These are phyloP conservation scores for Palloptera scutellata DNA, from an alignment of 2,888 invertebrate genomes.

Conservation along the genomic window DNA sequence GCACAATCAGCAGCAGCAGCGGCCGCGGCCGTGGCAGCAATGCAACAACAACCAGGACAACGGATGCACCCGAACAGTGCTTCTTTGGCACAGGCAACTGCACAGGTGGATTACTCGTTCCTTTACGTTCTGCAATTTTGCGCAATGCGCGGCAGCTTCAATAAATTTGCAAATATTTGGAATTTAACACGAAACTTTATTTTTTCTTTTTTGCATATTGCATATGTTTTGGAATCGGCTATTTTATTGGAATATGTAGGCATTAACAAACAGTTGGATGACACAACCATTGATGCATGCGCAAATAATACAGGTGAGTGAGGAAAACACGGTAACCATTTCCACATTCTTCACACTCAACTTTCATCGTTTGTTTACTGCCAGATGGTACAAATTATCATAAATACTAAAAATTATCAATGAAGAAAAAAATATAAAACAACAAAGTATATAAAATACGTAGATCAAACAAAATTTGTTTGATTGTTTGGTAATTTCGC, in stretches of 20 bases:
- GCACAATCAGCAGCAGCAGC: conserved; percentile 52
- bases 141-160: background rate
- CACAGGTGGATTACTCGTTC: conserved; percentile 50
- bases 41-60: conserved; percentile 51
- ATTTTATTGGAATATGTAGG: conserved; percentile 34
- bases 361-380: no score
- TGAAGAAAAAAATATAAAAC: no score
- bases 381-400: no score
- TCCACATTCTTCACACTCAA: no score
- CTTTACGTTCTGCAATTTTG: no score
- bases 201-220: conserved; percentile 28
- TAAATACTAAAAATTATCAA: no score
- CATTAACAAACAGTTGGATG: conserved; percentile 59
- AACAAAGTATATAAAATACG: no score
- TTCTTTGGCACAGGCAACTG: conserved; percentile 62
- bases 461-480: no score
- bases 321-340: background rate
- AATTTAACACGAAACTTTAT: conserved; percentile 3
- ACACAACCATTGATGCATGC: conserved; percentile 59
- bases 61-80: conserved; percentile 51
- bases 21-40: conserved; percentile 61
- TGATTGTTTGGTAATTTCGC: no score
- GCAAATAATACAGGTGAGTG: conserved; percentile 58
- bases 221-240: background rate
- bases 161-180: background rate